phyloP scores from a whole-genome alignment of 2,888 invertebrate species.

The Acronicta alni region DNA sequence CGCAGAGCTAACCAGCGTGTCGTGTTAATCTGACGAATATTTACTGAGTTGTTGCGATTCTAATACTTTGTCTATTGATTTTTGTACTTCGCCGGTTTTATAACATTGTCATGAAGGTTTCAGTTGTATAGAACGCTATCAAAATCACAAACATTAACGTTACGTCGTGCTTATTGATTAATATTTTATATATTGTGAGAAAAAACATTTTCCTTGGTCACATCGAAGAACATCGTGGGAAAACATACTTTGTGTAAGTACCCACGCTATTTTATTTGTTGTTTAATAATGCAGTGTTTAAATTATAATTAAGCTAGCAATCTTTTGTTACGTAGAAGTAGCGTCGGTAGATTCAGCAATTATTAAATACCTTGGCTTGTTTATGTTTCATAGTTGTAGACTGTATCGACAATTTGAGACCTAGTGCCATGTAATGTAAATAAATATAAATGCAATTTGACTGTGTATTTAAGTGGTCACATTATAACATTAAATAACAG shows the following conservation, averaged over 20 bases:
- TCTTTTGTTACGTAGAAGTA: conserved; percentile 1
- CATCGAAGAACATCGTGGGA: conserved; percentile 78
- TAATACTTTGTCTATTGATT: conserved; percentile 81
- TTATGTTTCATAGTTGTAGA: conserved; percentile 9
- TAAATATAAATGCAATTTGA: conserved; percentile 15
- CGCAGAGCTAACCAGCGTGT: conserved; percentile 71
- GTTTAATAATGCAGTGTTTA: conserved; percentile 24
- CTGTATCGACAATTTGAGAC: not conserved
- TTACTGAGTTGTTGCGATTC: conserved; percentile 75
- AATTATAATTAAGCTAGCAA: conserved; percentile 4
- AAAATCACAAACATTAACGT: conserved; percentile 43
- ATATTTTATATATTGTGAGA: conserved; percentile 62
- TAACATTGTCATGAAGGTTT: conserved; percentile 81
- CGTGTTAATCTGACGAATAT: conserved; percentile 73
- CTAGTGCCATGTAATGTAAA: conserved; percentile 11
- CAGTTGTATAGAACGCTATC: conserved; percentile 67
- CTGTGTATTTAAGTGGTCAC: conserved; percentile 3
- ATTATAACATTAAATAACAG: conserved; percentile 6
- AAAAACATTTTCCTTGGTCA: conserved; percentile 63
- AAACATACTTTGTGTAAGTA: conserved; percentile 74
- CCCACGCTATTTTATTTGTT: conserved; percentile 48
- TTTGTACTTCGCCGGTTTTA: conserved; percentile 85
- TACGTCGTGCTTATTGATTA: conserved; percentile 51
- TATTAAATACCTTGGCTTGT: conserved; percentile 9
- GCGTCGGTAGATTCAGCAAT: conserved; percentile 8